phyloP scores from a whole-genome alignment of 2,113 vertebrate genomes.

The Pelusios castaneus region DNA sequence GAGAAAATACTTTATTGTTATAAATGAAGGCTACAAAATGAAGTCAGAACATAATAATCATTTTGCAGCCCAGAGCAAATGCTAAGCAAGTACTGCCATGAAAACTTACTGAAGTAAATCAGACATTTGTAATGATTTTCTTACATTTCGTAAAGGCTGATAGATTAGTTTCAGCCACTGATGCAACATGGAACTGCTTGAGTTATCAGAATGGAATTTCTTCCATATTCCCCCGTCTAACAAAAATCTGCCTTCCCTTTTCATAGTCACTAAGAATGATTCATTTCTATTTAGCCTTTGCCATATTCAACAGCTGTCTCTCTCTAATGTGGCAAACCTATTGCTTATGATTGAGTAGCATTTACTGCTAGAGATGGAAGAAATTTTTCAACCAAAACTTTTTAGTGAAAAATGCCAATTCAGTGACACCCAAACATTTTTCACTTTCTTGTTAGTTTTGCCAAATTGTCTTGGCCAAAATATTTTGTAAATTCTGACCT shows the following conservation, averaged over 20 bases:
- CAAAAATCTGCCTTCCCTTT: not conserved
- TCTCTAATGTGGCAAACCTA: not conserved
- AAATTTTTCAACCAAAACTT: too few species aligned
- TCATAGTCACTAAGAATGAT: not conserved
- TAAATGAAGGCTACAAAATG: not conserved
- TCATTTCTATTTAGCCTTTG: not conserved
- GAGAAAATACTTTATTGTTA: conserved; percentile 19
- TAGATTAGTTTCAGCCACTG: not conserved
- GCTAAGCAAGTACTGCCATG: conserved; percentile 2
- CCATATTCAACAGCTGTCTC: not conserved
- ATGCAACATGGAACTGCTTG: not conserved
- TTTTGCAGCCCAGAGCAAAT: not conserved
- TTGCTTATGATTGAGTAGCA: not conserved
- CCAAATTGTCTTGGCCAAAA: too few species aligned
- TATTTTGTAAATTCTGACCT: too few species aligned
- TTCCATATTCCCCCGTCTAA: not conserved
- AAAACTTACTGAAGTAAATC: conserved; percentile 40
- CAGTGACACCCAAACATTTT: too few species aligned
- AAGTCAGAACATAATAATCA: conserved; percentile 13
- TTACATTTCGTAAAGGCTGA: not conserved
- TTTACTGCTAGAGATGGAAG: not conserved
- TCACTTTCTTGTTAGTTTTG: too few species aligned
- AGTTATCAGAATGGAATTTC: not conserved
- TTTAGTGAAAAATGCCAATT: too few species aligned
- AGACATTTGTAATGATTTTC: not conserved